Base-by-base conservation (phyloP, 1,140 invertebrate species). In the Aradophagus sp. region DNA sequence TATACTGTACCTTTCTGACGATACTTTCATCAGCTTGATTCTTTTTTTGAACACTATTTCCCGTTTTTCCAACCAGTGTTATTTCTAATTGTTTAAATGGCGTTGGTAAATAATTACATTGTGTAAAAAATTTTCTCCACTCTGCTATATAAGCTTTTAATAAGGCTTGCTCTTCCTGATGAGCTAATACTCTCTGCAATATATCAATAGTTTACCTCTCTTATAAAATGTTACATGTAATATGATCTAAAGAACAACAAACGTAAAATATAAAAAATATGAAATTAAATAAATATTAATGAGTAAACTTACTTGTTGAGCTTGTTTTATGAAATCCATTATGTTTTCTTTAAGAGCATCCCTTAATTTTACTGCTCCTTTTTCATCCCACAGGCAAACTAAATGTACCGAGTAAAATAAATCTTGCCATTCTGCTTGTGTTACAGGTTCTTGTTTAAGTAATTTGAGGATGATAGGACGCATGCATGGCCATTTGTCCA, bases 91-190 rank as follows among this genome's bases (percentile, higher is more conserved):
- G 95, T 35, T 92, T 90, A 88, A 99, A 99, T 7, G 97, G 97
- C 65, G 96, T 95, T 2, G 97, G 97, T 73, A 99, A 87, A 87
- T 98, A 99, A 82, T 95, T 93, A 84, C 97, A 98, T 82, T 99
- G 97, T 5, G 96, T 96, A 81, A 98, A 98, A 87, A 99, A 99
- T 78, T 97, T 98, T 31, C 95, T 89, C 97, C 97, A 99, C 86
- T 98, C 97, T 5, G 91, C 90, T 74, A 99, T 98, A 78, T 99
- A 99, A 5, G 97, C 95, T 86, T 97, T 97, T 4, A 99, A 86
- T 14, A 99, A 86, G 5, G 97, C 95, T 82, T 97, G 95, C 77
- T 99, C 97, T 80, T 98, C 96, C 62, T 95, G 89, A 78, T 97
- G 94, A 12, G 93, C 90, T 61, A 97, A 86, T 1, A 98, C 95